Base-by-base conservation (phyloP, 2,888 invertebrate species). In the Leucozona laternaria region DNA sequence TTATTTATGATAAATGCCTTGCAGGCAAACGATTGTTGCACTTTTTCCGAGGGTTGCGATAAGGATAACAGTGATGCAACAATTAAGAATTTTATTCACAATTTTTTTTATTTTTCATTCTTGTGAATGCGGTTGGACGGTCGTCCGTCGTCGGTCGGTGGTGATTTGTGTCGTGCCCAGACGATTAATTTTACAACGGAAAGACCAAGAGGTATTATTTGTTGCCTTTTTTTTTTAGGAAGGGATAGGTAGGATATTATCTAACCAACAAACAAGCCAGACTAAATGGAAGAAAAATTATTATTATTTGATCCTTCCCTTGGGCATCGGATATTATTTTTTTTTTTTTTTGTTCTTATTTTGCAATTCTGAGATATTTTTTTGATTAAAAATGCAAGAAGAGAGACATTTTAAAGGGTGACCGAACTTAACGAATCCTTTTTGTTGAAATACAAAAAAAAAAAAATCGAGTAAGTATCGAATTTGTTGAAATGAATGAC, bases 21-120 rank as follows among this genome's bases (percentile, higher is more conserved):
- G 45, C 28, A 73, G 82, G 82, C 73, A 79, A 78, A 77, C 60
- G 73, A 83, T 79, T 83, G 79, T 83, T 83, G 83, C 83, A 83
- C 75, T 78, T 79, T 78, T 73, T 60, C 22, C 73, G 50, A 75
- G 79, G 83, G 83, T 62, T 71, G 25, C 53, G 66, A 70, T 75
- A 75, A 64, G 62, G 75, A 83, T 76, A 81, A 78, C 72, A 62
- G 73, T 73, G 82, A 82, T 82, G 82, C 82, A 82, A 82, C 82
- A 82, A 78, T 82, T 78, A 78, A 78, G 64, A 57, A 60, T 11
- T 31, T 53, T 58, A 37, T 57, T 43, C 31, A 31, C 6, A 7
- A 8, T 53, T 31, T 17, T 5, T 34, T 11, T 31, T 3, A n/a
- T 55, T 55, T 53, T 31, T 37, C 7, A 70, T 55, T 70, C 25